These are phyloP conservation scores for Strigamia transsilvanica DNA, from an alignment of 2,888 invertebrate genomes.

Conservation along the genomic window DNA sequence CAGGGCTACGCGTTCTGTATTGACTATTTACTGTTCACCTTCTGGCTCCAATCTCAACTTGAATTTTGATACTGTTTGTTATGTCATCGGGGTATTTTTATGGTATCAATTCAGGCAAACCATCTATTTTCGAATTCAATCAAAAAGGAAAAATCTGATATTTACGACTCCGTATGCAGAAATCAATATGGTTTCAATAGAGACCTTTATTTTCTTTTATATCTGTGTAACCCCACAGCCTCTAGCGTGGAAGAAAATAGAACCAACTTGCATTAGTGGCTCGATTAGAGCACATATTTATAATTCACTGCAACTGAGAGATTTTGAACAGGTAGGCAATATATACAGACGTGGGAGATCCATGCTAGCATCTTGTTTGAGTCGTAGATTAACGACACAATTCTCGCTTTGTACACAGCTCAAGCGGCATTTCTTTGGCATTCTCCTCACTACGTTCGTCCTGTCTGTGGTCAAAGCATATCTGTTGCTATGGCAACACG, in stretches of 20 bases:
- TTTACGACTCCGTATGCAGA: not conserved
- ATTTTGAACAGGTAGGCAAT: not conserved
- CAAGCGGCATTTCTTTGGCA: not conserved
- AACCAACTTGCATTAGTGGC: no score
- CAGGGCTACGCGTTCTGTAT: no score
- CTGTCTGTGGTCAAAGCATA: slow-evolving; percentile 22
- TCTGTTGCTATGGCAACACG: not conserved
- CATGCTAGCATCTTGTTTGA: not conserved
- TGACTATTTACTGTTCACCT: not conserved
- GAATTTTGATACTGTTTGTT: not conserved
- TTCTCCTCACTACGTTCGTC: not conserved
- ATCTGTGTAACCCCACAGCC: no score
- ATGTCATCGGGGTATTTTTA: no score
- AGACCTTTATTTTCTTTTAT: no score
- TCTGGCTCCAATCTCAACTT: not conserved
- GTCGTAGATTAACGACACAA: not conserved
- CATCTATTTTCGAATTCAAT: not conserved
- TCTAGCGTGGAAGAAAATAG: no score
- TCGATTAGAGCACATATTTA: not conserved
- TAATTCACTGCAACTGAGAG: not conserved
- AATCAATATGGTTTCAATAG: not conserved
- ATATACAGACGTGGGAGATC: not conserved
- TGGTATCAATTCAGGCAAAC: no score
- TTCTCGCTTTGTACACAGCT: not conserved
- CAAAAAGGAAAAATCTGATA: not conserved